These are phyloP conservation scores for Myrmecobius fasciatus DNA, from an alignment of 2,113 vertebrate genomes.

Conservation along the genomic window DNA sequence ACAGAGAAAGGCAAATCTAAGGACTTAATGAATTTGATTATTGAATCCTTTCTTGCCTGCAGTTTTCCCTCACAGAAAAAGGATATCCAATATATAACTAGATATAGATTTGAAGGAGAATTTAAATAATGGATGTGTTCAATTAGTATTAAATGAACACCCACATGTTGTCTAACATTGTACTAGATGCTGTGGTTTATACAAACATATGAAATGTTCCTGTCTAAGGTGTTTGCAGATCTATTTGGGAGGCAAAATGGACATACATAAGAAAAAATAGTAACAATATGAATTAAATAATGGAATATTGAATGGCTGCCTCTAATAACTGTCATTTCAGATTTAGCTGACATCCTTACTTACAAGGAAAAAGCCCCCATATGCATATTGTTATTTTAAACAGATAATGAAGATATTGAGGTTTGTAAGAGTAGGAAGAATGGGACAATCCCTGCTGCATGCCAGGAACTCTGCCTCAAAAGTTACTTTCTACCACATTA, in stretches of 20 bases:
- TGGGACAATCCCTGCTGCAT: neutral
- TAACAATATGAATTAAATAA: neutral
- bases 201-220: neutral
- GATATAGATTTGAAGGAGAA: neutral
- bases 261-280: neutral
- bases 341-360: neutral
- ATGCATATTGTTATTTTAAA: neutral
- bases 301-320: neutral
- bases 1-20: neutral
- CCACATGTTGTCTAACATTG: neutral
- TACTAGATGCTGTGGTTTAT: neutral
- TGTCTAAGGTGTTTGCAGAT: neutral
- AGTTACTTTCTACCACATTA: neutral
- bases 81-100: neutral
- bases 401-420: neutral
- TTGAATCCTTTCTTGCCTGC: neutral
- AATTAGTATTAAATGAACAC: neutral
- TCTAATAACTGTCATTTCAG: neutral
- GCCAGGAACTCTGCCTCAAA: neutral
- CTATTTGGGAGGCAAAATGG: neutral
- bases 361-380: neutral
- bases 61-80: neutral
- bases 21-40: neutral
- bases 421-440: neutral
- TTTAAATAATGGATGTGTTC: neutral